These are phyloP conservation scores for Pristionchus fissidentatus DNA, from an alignment of 2,888 invertebrate species.

Conservation along the genomic window DNA sequence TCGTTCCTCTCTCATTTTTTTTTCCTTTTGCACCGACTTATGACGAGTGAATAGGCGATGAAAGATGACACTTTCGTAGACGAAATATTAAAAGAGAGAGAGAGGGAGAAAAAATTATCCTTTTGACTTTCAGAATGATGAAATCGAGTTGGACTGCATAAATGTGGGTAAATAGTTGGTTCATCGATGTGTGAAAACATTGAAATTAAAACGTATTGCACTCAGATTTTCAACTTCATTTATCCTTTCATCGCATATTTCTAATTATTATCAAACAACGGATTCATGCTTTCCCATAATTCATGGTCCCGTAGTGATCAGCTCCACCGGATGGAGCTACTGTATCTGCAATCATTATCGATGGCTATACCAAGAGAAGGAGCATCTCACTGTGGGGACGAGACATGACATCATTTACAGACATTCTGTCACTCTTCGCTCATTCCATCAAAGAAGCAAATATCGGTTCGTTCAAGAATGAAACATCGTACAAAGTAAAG, in stretches of 20 bases:
- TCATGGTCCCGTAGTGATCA: slow-evolving; percentile 87
- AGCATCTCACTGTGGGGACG: slow-evolving; percentile 82
- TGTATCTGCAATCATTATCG: slow-evolving; percentile 82
- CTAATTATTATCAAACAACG: slow-evolving; percentile 75
- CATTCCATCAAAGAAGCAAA: slow-evolving; percentile 75
- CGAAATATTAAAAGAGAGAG: too few relatives aligned
- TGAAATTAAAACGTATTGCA: too few relatives aligned
- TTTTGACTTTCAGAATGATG: not conserved
- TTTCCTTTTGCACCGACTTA: not conserved
- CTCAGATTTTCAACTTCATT: not conserved
- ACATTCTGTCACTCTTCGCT: slow-evolving; percentile 86
- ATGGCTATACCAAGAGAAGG: not conserved
- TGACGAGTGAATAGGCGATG: slow-evolving; percentile 22
- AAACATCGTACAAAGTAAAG: slow-evolving; percentile 88
- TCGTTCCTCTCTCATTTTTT: slow-evolving; percentile 7
- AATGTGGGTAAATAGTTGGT: not conserved
- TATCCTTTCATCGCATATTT: slow-evolving; percentile 79
- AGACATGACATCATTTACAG: slow-evolving; percentile 89
- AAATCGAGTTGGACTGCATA: not conserved
- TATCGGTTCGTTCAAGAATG: slow-evolving; percentile 89
- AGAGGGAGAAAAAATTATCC: not conserved
- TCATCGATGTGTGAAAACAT: too few relatives aligned
- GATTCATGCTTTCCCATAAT: slow-evolving; percentile 85
- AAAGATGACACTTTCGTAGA: not conserved
- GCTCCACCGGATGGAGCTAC: slow-evolving; percentile 95